phyloP scores from a whole-genome alignment of 2,113 vertebrate genomes.

The Salvelinus sp. region DNA sequence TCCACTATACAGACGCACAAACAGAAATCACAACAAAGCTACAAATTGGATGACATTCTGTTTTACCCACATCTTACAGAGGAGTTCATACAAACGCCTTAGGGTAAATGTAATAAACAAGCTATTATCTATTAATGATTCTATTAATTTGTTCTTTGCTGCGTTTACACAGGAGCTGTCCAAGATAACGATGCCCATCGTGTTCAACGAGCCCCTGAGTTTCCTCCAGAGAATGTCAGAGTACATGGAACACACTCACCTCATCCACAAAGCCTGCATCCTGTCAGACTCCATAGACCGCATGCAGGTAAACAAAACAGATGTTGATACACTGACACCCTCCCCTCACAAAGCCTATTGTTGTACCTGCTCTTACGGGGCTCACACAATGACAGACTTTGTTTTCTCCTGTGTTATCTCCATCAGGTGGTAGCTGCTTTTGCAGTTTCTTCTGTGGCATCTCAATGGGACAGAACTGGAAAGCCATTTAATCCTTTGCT shows the following conservation, averaged over 20 bases:
- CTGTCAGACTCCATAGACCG: slow-evolving; percentile 84
- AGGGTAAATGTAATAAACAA: neutral
- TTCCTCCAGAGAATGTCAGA: slow-evolving; percentile 94
- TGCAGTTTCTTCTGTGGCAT: slow-evolving; percentile 93
- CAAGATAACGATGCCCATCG: slow-evolving; percentile 96
- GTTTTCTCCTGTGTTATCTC: neutral
- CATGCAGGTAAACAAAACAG: slow-evolving; percentile 83
- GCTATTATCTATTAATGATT: neutral
- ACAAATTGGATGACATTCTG: neutral
- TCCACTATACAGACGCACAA: too few species aligned
- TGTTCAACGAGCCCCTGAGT: slow-evolving; percentile 95
- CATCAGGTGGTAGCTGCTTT: slow-evolving; percentile 90
- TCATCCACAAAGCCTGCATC: slow-evolving; percentile 85
- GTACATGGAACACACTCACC: slow-evolving; percentile 96
- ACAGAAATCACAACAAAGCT: too few species aligned
- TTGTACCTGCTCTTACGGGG: too few species aligned
- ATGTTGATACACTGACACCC: too few species aligned
- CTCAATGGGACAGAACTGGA: slow-evolving; percentile 97
- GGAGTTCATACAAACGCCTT: neutral
- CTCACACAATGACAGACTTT: too few species aligned
- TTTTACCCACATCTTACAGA: neutral
- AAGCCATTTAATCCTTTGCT: slow-evolving; percentile 96
- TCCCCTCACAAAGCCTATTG: neutral
- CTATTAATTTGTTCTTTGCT: neutral
- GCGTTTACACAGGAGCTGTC: slow-evolving; percentile 83